Percentiles rank a stretch among this genome's conserved stretches.
Conservation (phyloP, 2,797 vertebrate species). For the Avahi laniger region DNA sequence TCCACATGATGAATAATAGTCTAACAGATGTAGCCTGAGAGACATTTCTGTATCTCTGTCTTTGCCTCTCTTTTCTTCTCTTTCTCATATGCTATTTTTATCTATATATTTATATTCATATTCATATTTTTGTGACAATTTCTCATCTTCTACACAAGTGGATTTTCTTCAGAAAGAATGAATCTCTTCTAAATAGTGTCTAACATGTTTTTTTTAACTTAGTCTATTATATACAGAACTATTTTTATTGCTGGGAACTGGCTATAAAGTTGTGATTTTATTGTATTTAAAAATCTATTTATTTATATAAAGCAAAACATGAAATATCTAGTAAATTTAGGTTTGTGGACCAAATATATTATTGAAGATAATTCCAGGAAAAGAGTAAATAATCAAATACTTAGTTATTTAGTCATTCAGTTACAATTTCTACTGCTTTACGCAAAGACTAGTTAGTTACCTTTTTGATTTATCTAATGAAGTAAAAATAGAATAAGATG, state of each 20-base stretch:
- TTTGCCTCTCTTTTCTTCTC: not conserved
- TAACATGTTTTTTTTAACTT: not conserved
- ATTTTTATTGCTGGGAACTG: not conserved
- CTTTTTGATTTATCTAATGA: not conserved
- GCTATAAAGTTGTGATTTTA: not conserved
- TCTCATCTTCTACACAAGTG: not conserved
- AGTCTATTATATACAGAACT: not conserved
- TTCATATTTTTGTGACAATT: not conserved
- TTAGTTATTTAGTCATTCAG: not conserved
- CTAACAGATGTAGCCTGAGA: not conserved
- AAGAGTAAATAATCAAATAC: not conserved
- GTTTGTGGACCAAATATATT: not conserved
- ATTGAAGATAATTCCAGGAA: not conserved
- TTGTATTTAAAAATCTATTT: not conserved
- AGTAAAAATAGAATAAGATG: slow-evolving; percentile 3
- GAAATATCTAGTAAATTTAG: not conserved
- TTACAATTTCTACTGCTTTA: not conserved
- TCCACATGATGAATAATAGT: not conserved
- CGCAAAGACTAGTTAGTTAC: not conserved
- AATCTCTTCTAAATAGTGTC: not conserved
- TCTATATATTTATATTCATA: not conserved
- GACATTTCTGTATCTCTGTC: not conserved
- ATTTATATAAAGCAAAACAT: slow-evolving; percentile 19
- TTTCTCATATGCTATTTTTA: not conserved
- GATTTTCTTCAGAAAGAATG: not conserved